These are phyloP conservation scores for Sebastes miniatus DNA, from an alignment of 2,797 vertebrate genomes.

Conservation along the genomic window DNA sequence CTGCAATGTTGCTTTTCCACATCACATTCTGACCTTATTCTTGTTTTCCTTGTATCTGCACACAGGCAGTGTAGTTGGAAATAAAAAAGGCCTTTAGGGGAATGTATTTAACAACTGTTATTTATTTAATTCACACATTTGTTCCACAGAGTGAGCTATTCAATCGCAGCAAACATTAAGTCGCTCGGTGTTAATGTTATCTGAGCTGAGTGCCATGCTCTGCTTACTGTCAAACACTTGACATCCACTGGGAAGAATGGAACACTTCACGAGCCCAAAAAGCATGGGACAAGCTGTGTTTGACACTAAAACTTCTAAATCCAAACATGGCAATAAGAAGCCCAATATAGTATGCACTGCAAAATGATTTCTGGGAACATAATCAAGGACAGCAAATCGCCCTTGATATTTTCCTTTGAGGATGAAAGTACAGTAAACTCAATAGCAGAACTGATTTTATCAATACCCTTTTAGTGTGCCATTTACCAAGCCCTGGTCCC, in stretches of 20 bases:
- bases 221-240: background rate
- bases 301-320: background rate
- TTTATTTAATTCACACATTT: background rate
- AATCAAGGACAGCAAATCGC: background rate
- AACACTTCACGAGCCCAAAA: background rate
- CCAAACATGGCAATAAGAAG: background rate
- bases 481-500: slow-evolving; percentile 25
- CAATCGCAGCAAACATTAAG: background rate
- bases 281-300: background rate
- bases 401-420: slow-evolving; percentile 16
- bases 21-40: background rate
- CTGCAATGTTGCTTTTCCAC: background rate
- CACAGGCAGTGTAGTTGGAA: background rate
- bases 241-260: background rate
- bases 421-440: slow-evolving; percentile 22
- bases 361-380: background rate
- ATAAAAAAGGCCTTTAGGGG: background rate
- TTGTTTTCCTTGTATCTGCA: background rate
- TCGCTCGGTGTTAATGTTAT: background rate
- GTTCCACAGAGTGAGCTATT: background rate
- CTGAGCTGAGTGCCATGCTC: background rate
- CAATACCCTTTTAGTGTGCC: slow-evolving; percentile 21
- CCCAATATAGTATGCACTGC: background rate
- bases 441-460: slow-evolving; percentile 27
- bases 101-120: background rate